Percentiles rank a stretch among this genome's conserved stretches.
These are phyloP conservation scores for Epinotia bilunana DNA, from an alignment of 2,888 invertebrate species.

Conservation along the genomic window DNA sequence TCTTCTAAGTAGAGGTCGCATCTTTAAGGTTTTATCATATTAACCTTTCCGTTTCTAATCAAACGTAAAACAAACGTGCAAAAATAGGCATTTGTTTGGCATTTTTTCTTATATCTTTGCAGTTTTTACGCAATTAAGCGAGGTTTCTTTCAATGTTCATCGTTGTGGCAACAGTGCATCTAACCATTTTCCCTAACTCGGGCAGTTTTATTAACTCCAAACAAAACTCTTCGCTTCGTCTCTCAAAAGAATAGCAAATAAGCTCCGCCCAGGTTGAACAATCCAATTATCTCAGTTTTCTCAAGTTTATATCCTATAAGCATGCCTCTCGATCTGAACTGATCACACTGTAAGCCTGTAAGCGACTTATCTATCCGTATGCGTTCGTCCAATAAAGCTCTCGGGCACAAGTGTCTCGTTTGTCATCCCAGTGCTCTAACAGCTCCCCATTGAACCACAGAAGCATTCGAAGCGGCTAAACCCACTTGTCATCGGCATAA, in stretches of 20 bases:
- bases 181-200: too few species aligned
- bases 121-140: too few species aligned
- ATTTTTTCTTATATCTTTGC: too few species aligned
- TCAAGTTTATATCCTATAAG: too few species aligned
- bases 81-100: too few species aligned
- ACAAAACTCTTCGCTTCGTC: neutral
- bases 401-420: conserved; percentile 14
- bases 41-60: too few species aligned
- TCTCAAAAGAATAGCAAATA: neutral
- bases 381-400: conserved; percentile 6
- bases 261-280: neutral
- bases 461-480: conserved; percentile 19
- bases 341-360: neutral
- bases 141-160: too few species aligned
- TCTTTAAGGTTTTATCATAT: too few species aligned
- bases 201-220: neutral
- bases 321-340: neutral
- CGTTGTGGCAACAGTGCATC: too few species aligned
- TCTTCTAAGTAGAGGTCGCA: too few species aligned
- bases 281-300: neutral
- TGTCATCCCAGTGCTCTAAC: conserved; percentile 20
- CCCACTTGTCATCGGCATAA: conserved; percentile 31
- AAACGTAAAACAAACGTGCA: too few species aligned
- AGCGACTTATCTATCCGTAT: neutral
- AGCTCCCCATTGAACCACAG: conserved; percentile 31